Evolutionary conservation across 2,113 vertebrate species (phyloP).

Genomic region (Caretta caretta): DNA sequence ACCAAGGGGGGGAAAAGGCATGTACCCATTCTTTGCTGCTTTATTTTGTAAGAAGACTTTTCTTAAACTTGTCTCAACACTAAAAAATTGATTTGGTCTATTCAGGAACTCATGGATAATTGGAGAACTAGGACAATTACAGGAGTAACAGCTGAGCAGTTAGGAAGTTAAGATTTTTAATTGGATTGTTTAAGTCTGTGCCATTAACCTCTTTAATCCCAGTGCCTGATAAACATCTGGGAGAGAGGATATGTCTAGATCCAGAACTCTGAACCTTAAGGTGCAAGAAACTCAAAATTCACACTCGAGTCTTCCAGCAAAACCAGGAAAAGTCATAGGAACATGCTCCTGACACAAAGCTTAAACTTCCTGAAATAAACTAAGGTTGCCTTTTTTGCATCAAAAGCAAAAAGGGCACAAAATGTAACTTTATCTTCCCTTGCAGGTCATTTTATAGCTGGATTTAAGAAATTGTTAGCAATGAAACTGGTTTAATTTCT

Average conservation of each 20-base stretch:
- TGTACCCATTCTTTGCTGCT: neutral
- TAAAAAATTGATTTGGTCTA: neutral
- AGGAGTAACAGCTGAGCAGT: neutral
- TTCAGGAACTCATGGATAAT: neutral
- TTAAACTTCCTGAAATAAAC: neutral
- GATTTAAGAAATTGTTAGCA: neutral
- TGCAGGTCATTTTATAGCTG: neutral
- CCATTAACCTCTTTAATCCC: neutral
- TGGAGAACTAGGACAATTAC: neutral
- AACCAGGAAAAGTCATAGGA: neutral
- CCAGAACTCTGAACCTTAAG: neutral
- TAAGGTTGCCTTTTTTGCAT: neutral
- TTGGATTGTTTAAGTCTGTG: neutral
- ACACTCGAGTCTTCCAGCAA: neutral
- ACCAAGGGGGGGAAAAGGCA: neutral
- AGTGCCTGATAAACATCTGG: neutral
- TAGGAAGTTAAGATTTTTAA: neutral
- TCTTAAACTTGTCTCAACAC: neutral
- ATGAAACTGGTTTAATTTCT: neutral
- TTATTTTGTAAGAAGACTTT: neutral
- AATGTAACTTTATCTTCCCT: neutral
- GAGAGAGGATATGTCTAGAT: neutral
- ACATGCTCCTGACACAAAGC: neutral
- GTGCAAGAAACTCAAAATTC: neutral
- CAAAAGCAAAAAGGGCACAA: neutral